Evolutionary conservation across 1,140 invertebrate genomes (phyloP).

Genomic region (Pteromalus puparum): DNA sequence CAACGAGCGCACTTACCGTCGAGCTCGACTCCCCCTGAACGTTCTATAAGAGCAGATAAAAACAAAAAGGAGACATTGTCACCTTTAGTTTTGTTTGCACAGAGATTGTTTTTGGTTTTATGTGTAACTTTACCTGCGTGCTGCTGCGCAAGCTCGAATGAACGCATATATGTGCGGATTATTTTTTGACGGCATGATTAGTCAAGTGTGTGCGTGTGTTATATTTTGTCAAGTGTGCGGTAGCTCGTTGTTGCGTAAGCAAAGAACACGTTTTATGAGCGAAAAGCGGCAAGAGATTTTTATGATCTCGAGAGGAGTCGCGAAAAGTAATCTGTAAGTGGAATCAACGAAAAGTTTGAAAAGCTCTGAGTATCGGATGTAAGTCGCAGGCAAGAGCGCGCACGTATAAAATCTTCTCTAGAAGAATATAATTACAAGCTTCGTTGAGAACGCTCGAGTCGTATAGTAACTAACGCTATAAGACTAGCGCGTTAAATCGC

Average conservation of each 20-base stretch:
- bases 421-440: not conserved
- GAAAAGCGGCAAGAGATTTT: too few species aligned
- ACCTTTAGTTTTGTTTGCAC: not conserved
- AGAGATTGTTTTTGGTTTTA: not conserved
- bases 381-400: too few species aligned
- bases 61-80: constrained; percentile 22
- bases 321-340: not conserved
- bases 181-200: not conserved
- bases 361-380: not conserved
- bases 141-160: constrained; percentile 35
- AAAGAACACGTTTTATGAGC: not conserved
- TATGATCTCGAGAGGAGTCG: not conserved
- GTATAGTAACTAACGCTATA: not conserved
- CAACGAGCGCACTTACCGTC: constrained; percentile 44
- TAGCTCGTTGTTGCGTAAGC: constrained; percentile 28
- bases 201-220: not conserved
- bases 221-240: not conserved
- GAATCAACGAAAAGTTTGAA: not conserved
- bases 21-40: constrained; percentile 17
- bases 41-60: constrained; percentile 29
- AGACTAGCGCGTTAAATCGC: not conserved
- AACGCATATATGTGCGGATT: not conserved
- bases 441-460: not conserved
- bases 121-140: constrained; percentile 32
- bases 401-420: not conserved